phyloP scores from a whole-genome alignment of 1,140 invertebrate genomes.

The Oedothorax gibbosus region DNA sequence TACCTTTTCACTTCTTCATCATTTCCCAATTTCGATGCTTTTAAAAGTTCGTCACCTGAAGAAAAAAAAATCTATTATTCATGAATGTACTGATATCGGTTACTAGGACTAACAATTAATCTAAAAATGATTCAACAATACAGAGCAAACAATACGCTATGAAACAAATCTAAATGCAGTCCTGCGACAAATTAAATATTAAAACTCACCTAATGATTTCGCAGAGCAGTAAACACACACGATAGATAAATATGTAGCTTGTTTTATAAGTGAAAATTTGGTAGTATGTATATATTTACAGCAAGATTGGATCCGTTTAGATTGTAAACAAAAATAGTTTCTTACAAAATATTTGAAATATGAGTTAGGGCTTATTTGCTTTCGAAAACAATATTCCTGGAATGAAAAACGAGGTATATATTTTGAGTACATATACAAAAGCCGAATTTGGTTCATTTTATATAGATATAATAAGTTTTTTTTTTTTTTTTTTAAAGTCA shows the following conservation, averaged over 20 bases:
- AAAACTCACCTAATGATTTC: not conserved
- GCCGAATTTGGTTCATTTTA: too few species aligned
- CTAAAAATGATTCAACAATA: not conserved
- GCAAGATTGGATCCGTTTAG: not conserved
- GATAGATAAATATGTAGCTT: not conserved
- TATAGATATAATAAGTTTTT: too few species aligned
- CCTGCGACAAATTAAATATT: not conserved
- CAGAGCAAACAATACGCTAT: not conserved
- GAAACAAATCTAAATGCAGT: not conserved
- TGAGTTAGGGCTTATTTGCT: not conserved
- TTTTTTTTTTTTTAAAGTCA: too few species aligned
- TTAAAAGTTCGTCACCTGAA: constrained; percentile 75
- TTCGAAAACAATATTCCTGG: not conserved
- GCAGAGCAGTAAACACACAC: not conserved
- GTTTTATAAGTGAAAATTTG: not conserved
- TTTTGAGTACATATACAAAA: not conserved
- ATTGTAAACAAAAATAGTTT: not conserved
- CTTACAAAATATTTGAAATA: too few species aligned
- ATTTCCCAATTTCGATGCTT: constrained; percentile 76
- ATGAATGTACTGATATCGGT: not conserved
- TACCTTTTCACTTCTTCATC: constrained; percentile 73
- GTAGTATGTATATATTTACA: not conserved
- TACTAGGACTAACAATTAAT: not conserved
- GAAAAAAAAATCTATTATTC: constrained; percentile 49
- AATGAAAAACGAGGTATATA: not conserved